Percentiles rank a stretch among this genome's conserved stretches.
Conservation (phyloP, 53 echinoderm and acorn worm genomes). For the Apostichopus leukothele region DNA sequence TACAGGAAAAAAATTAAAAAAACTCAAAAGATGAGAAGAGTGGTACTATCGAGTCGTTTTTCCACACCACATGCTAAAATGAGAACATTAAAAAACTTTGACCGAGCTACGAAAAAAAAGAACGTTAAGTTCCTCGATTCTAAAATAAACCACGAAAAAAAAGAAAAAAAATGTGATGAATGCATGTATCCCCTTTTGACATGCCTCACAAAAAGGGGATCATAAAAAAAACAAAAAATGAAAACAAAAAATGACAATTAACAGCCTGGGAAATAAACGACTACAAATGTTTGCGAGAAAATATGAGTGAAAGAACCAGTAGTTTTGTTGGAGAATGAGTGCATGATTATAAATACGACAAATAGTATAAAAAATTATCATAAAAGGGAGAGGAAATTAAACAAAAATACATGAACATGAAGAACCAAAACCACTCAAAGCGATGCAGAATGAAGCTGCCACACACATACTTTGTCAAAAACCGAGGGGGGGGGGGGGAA, state of each 20-base stretch:
- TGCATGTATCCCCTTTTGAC: neutral
- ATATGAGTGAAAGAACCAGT: constrained; percentile 26
- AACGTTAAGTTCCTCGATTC: neutral
- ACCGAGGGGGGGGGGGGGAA: neutral
- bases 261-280: constrained; percentile 3
- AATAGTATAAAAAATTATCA: constrained; percentile 4
- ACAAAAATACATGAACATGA: constrained; percentile 31
- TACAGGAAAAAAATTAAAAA: constrained; percentile 38
- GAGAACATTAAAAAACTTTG: constrained; percentile 31
- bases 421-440: constrained; percentile 36
- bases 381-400: neutral
- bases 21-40: constrained; percentile 39
- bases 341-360: constrained; percentile 42
- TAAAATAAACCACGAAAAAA: too few species aligned
- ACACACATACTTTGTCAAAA: constrained; percentile 21
- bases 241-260: neutral
- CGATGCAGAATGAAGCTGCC: constrained; percentile 42
- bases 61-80: constrained; percentile 49
- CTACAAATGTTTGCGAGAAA: constrained; percentile 23
- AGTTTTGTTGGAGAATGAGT: constrained; percentile 25
- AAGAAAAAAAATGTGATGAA: neutral
- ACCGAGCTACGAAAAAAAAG: constrained; percentile 10
- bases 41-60: neutral
- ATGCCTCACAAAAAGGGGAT: constrained; percentile 22
- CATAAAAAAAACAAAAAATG: neutral